Percentiles rank a stretch among this genome's conserved stretches.
Conservation (phyloP, 2,888 invertebrate genomes). For the Doris montereyensis region DNA sequence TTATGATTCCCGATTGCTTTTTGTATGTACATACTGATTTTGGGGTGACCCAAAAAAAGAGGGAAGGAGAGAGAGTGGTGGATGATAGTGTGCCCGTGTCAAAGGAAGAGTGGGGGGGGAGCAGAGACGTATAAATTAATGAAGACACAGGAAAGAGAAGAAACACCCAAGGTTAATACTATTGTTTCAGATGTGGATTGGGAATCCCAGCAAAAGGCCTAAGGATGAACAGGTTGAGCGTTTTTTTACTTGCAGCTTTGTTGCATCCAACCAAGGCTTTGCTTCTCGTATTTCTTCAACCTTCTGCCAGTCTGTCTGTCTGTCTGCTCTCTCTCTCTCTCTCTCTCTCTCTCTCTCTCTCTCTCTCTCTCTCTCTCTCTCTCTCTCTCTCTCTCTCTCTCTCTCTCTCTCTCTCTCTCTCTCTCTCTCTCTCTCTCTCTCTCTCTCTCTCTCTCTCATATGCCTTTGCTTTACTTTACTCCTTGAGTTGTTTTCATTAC, state of each 20-base stretch:
- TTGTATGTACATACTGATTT: no score
- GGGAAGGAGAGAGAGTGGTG: no score
- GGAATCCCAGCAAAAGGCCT: constrained; percentile 39
- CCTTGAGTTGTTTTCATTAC: no score
- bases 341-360: background rate
- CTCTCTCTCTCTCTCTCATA: no score
- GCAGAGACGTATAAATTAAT: no score
- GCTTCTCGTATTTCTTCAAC: background rate
- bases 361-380: constrained; percentile 6
- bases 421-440: background rate
- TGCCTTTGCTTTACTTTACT: background rate
- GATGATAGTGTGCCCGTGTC: no score
- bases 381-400: constrained; percentile 27
- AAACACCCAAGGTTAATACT: constrained; percentile 21
- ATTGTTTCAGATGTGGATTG: constrained; percentile 40
- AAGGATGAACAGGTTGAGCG: constrained; percentile 33
- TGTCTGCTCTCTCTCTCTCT: background rate
- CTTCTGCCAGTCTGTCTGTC: background rate
- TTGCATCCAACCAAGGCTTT: background rate
- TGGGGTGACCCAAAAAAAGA: no score
- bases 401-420: no score
- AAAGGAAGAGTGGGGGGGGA: no score
- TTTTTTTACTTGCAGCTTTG: background rate
- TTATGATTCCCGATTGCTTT: no score
- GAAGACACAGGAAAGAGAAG: background rate